A percentile compares a stretch with the other conserved stretches of the same genome.
phyloP scores from a whole-genome alignment of 1,140 invertebrate genomes.

The Dinoponera quadriceps region DNA sequence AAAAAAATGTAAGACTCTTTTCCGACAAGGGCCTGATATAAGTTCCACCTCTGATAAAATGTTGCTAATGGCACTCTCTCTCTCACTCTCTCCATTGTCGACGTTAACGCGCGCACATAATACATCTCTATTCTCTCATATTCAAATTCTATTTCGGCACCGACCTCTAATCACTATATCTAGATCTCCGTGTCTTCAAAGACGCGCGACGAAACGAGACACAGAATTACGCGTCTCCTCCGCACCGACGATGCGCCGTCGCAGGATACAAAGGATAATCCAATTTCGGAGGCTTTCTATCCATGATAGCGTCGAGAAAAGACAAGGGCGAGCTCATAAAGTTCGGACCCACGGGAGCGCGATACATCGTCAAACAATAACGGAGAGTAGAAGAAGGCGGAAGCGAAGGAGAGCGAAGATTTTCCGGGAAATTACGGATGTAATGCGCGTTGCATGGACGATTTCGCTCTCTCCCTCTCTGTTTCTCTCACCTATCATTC shows the following conservation, averaged over 20 bases:
- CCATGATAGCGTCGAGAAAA: slow-evolving; percentile 53
- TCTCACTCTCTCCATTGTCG: not conserved
- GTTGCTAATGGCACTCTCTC: too few relatives aligned
- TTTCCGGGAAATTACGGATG: slow-evolving; percentile 41
- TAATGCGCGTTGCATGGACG: not conserved
- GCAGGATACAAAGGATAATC: slow-evolving; percentile 66
- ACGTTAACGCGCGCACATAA: not conserved
- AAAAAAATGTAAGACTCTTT: too few relatives aligned
- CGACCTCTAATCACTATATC: slow-evolving; percentile 30
- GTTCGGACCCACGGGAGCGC: slow-evolving; percentile 34
- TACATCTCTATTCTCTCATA: not conserved
- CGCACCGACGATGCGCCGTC: slow-evolving; percentile 24
- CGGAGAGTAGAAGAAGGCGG: not conserved
- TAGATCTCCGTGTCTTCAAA: slow-evolving; percentile 32
- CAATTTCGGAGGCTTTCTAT: slow-evolving; percentile 63
- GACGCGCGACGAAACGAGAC: slow-evolving; percentile 51
- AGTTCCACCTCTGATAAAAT: too few relatives aligned
- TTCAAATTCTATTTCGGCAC: slow-evolving; percentile 2
- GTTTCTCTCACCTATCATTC: not conserved
- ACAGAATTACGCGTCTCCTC: slow-evolving; percentile 51
- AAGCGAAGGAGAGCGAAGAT: slow-evolving; percentile 17
- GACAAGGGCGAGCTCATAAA: slow-evolving; percentile 66
- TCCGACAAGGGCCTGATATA: too few relatives aligned
- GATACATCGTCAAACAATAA: slow-evolving; percentile 21
- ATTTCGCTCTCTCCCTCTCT: not conserved